These are phyloP conservation scores for Aldrovandia affinis DNA, from an alignment of 2,797 vertebrate species.

Conservation along the genomic window DNA sequence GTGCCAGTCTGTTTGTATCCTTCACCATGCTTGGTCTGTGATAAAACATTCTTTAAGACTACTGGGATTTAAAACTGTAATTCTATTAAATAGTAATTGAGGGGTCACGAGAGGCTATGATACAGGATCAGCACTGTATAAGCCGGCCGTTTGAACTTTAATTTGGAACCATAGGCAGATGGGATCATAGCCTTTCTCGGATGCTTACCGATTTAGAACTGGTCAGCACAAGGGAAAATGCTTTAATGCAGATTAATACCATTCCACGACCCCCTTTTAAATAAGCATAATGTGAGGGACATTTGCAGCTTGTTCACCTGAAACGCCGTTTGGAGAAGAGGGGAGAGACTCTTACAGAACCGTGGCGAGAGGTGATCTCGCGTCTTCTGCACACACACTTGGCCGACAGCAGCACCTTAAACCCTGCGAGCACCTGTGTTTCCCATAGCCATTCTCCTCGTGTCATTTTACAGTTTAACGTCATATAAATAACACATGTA, in stretches of 20 bases:
- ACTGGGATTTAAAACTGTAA: conserved; percentile 76
- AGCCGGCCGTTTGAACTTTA: conserved; percentile 76
- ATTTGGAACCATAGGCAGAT: conserved; percentile 80
- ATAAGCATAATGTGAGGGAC: conserved; percentile 71
- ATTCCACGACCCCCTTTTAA: conserved; percentile 68
- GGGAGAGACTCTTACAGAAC: conserved; percentile 45
- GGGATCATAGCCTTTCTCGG: conserved; percentile 74
- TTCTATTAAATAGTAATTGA: conserved; percentile 83
- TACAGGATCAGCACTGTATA: conserved; percentile 78
- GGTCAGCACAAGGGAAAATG: conserved; percentile 57
- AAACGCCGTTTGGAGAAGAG: conserved; percentile 23
- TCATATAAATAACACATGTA: conserved; percentile 40
- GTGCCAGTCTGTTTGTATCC: background rate
- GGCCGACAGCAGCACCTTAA: conserved; percentile 73
- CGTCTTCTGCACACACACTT: conserved; percentile 73
- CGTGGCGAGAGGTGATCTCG: conserved; percentile 65
- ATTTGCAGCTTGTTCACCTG: conserved; percentile 56
- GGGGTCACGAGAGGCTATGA: conserved; percentile 78
- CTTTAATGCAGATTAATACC: conserved; percentile 77
- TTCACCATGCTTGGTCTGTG: conserved; percentile 53
- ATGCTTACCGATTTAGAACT: conserved; percentile 68
- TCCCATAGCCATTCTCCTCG: conserved; percentile 68
- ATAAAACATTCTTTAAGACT: conserved; percentile 71
- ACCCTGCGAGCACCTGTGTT: conserved; percentile 71
- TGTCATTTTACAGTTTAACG: conserved; percentile 53